A percentile compares a stretch with the other conserved stretches of the same genome.
Conservation (phyloP, 2,113 vertebrate genomes). For the Oryzias celebensis region DNA sequence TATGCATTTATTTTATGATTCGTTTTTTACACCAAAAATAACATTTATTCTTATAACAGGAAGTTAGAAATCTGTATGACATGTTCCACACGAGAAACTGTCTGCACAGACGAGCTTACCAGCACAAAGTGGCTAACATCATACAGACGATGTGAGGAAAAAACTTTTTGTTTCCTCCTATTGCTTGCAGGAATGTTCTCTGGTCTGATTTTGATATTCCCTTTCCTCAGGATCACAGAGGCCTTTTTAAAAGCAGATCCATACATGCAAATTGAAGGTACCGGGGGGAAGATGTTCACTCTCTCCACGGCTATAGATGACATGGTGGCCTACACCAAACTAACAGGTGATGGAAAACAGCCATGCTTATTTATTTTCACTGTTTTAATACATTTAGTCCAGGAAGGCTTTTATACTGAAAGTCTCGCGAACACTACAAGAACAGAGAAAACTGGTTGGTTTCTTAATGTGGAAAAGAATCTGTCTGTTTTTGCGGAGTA, state of each 20-base stretch:
- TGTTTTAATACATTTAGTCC: neutral
- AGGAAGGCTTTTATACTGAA: no score
- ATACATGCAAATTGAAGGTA: conserved; percentile 79
- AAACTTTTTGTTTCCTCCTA: neutral
- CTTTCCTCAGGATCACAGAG: conserved; percentile 86
- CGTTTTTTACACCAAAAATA: conserved; percentile 1
- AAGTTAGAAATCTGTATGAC: conserved; percentile 90
- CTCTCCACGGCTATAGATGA: conserved; percentile 90
- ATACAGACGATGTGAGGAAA: conserved; percentile 91
- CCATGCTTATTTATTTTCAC: neutral
- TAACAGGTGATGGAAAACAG: conserved; percentile 82
- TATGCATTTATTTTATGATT: neutral
- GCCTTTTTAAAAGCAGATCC: conserved; percentile 88
- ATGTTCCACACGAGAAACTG: conserved; percentile 92
- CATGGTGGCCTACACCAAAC: conserved; percentile 92
- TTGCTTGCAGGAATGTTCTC: neutral
- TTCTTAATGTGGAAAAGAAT: no score
- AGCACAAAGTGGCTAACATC: conserved; percentile 90
- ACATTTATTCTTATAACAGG: conserved; percentile 68
- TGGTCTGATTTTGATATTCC: neutral
- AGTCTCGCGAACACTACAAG: no score
- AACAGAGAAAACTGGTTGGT: no score
- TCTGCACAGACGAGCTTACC: conserved; percentile 92
- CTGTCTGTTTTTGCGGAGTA: no score
- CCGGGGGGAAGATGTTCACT: conserved; percentile 66